phyloP scores from a whole-genome alignment of 2,113 vertebrate species.

The Psilopsiagon aurifrons region DNA sequence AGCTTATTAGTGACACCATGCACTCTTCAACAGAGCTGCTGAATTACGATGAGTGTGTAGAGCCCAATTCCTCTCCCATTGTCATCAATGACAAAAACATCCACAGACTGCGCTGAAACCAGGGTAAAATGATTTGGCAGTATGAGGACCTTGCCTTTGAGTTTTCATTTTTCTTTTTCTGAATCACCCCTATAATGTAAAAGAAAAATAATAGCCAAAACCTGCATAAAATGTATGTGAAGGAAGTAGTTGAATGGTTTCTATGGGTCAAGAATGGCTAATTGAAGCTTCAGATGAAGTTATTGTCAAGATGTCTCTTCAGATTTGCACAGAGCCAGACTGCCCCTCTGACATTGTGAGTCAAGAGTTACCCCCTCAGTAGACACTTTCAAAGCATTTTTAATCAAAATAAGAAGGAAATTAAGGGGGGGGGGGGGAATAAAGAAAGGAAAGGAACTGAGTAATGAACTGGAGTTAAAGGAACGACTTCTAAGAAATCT shows the following conservation, averaged over 20 bases:
- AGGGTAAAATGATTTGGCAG: not conserved
- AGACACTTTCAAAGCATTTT: not conserved
- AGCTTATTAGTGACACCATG: not conserved
- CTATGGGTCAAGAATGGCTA: not conserved
- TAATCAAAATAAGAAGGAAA: not conserved
- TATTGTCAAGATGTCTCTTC: not conserved
- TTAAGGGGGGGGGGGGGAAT: not conserved
- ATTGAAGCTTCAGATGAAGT: not conserved
- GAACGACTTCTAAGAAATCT: conserved; percentile 7
- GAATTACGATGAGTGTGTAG: not conserved
- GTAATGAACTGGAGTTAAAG: not conserved
- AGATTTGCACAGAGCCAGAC: not conserved
- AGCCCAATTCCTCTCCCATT: not conserved
- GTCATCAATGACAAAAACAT: not conserved
- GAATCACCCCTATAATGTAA: not conserved
- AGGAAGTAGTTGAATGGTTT: not conserved
- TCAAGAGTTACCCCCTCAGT: not conserved
- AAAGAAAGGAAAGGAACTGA: not conserved
- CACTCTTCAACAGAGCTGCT: not conserved
- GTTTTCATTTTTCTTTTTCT: not conserved
- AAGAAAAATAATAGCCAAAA: not conserved
- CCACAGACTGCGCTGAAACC: not conserved
- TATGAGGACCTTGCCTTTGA: not conserved
- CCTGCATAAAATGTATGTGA: not conserved
- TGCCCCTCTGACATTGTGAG: not conserved